Evolutionary conservation across 1,140 invertebrate genomes (phyloP).

Genomic region (Zaprionus ornatus): DNA sequence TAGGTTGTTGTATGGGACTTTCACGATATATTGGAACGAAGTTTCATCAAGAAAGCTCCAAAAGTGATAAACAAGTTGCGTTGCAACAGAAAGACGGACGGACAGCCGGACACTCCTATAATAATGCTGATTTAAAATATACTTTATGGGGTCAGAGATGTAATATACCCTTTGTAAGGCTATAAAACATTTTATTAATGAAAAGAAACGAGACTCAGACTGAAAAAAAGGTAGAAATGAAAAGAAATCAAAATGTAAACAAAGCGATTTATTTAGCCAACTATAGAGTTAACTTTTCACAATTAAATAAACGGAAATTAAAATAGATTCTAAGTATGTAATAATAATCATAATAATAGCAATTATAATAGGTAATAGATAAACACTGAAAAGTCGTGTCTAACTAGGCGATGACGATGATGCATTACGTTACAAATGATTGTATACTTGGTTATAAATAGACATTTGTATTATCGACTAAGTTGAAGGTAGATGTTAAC

Average conservation of each 20-base stretch:
- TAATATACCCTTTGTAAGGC: no score
- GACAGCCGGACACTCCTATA: no score
- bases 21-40: no score
- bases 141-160: no score
- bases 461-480: slow-evolving; percentile 64
- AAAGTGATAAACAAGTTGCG: no score
- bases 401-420: slow-evolving; percentile 51
- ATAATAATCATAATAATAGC: slow-evolving; percentile 40
- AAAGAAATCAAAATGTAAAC: slow-evolving; percentile 59
- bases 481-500: slow-evolving; percentile 81
- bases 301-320: slow-evolving; percentile 72
- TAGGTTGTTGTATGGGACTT: no score
- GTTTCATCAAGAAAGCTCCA: no score
- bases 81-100: no score
- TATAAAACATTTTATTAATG: no score
- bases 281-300: slow-evolving; percentile 64
- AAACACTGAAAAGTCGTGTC: slow-evolving; percentile 59
- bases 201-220: no score
- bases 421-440: slow-evolving; percentile 63
- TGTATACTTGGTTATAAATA: slow-evolving; percentile 52
- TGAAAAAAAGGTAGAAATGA: slow-evolving; percentile 14
- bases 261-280: slow-evolving; percentile 72
- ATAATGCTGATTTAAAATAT: no score
- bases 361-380: slow-evolving; percentile 27
- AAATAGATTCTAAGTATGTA: slow-evolving; percentile 29